Evolutionary conservation across 2,888 invertebrate species (phyloP).

Genomic region (Dynastes tityus): DNA sequence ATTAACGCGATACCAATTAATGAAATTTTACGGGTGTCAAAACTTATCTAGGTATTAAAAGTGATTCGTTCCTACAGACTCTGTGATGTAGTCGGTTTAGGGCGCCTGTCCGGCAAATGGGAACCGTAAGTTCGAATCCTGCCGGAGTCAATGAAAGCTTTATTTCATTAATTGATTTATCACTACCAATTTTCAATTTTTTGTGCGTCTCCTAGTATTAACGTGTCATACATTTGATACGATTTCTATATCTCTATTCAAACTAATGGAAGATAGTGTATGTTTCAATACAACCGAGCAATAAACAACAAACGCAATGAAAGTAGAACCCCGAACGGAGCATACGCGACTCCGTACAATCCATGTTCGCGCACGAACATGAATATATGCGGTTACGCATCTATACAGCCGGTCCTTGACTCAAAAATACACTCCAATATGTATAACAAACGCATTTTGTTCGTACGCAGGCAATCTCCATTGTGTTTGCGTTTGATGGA

Average conservation of each 20-base stretch:
- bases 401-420: slow-evolving; percentile 31
- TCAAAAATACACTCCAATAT: slow-evolving; percentile 30
- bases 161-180: no score
- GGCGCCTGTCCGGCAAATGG: no score
- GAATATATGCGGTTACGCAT: slow-evolving; percentile 22
- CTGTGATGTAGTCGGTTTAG: no score
- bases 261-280: slow-evolving; percentile 15
- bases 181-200: no score
- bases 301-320: slow-evolving; percentile 56
- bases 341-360: slow-evolving; percentile 18
- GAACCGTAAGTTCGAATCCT: no score
- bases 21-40: no score
- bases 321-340: slow-evolving; percentile 52
- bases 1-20: no score
- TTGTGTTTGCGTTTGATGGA: slow-evolving; percentile 15
- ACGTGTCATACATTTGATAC: no score
- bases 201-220: no score
- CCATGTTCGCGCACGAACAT: slow-evolving; percentile 16
- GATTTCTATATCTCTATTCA: background rate
- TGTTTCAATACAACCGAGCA: slow-evolving; percentile 6
- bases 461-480: slow-evolving; percentile 1
- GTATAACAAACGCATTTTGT: slow-evolving; percentile 23
- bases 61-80: no score
- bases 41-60: no score
- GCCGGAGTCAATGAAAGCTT: no score